phyloP scores from a whole-genome alignment of 2,888 invertebrate genomes.

The Heliconius sara region DNA sequence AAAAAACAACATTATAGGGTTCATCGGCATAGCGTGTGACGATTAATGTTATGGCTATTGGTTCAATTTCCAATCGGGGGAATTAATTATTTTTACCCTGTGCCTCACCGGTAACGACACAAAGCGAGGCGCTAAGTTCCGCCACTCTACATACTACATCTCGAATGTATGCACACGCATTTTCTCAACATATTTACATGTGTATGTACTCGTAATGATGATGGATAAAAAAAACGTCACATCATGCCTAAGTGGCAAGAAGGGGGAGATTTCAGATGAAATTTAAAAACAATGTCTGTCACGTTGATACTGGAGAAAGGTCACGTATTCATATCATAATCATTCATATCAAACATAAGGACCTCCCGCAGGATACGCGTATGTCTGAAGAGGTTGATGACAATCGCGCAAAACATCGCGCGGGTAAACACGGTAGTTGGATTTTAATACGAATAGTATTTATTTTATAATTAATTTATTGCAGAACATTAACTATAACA shows the following conservation, averaged over 20 bases:
- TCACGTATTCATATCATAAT: background rate
- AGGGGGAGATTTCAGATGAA: background rate
- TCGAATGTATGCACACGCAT: no score
- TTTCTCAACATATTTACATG: no score
- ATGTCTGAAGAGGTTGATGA: constrained; percentile 1
- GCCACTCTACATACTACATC: background rate
- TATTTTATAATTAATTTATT: no score
- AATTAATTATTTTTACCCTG: no score
- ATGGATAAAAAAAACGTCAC: background rate
- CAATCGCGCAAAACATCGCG: background rate
- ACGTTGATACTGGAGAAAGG: background rate
- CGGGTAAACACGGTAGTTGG: background rate
- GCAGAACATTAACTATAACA: no score
- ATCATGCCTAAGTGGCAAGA: background rate
- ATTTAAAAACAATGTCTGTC: background rate
- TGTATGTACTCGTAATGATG: no score
- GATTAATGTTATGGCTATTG: no score
- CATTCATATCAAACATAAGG: background rate
- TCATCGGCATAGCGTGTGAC: no score
- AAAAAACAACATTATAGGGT: no score
- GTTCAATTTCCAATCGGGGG: no score
- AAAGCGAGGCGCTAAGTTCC: background rate
- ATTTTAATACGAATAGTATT: no score
- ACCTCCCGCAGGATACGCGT: background rate
- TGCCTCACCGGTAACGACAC: background rate